These are phyloP conservation scores for Orius laevigatus DNA, from an alignment of 1,140 invertebrate species.

Conservation along the genomic window DNA sequence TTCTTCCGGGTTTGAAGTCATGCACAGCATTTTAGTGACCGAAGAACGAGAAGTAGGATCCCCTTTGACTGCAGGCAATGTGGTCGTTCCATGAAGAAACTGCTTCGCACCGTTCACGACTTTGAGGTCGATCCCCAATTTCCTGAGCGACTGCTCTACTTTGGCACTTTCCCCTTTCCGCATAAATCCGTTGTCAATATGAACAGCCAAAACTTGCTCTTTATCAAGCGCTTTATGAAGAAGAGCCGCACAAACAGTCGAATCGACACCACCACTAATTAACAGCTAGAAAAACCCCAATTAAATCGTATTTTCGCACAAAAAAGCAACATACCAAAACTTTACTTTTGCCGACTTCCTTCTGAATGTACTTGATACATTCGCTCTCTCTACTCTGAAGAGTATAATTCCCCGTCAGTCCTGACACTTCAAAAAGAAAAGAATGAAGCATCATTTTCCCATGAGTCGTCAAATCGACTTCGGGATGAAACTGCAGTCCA, in stretches of 20 bases:
- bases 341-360: conserved; percentile 81
- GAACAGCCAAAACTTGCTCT: conserved; percentile 88
- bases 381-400: conserved; percentile 73
- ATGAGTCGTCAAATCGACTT: conserved; percentile 85
- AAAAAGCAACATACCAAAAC: conserved; percentile 84
- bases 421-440: conserved; percentile 84
- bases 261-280: conserved; percentile 95
- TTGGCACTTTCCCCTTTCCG: conserved; percentile 83
- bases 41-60: conserved; percentile 40
- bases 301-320: too few relatives aligned
- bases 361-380: conserved; percentile 85
- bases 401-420: conserved; percentile 74
- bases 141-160: conserved; percentile 70
- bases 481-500: conserved; percentile 96
- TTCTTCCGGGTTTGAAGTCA: conserved; percentile 80
- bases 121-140: conserved; percentile 74
- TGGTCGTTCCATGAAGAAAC: conserved; percentile 62
- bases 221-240: conserved; percentile 73
- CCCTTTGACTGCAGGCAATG: conserved; percentile 42
- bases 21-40: conserved; percentile 75
- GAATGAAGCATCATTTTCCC: conserved; percentile 86
- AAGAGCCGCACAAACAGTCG: conserved; percentile 91
- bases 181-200: conserved; percentile 99
- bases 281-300: conserved; percentile 46
- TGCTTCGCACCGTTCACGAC: conserved; percentile 57